Base-by-base conservation (phyloP, 2,113 vertebrate genomes). In the Clinocottus analis region DNA sequence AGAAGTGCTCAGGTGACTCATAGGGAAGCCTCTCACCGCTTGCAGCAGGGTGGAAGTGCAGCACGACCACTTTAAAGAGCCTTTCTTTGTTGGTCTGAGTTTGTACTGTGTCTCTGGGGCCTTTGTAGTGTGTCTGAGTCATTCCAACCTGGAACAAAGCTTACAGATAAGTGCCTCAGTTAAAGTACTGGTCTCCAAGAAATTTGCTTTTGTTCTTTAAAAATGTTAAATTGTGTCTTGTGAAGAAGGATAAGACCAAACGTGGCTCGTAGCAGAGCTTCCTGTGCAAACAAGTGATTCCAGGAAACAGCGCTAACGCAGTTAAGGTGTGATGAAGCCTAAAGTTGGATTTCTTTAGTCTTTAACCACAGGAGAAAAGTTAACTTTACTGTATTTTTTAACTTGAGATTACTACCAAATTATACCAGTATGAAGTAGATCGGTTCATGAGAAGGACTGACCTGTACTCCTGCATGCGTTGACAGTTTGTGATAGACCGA, bases 1-100 rank as follows among this genome's bases (percentile, higher is more conserved):
- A 81, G 84, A 81, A 78, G 90, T 71, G 77, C 83, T 91, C 80
- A 90, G 85, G 86, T 84, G 85, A 82, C 73, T 90, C 87, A 84
- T 49, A 80, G 85, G 64, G 69, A 90, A 82, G 75, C 65, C 68
- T 77, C 69, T 75, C 83, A 86, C 85, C 83, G 83, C 67, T 87
- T 47, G 55, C 41, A 85, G 79, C 79, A 61, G 72, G 53, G 71
- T 62, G 82, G 75, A 79, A 80, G 82, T 84, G 80, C 75, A 84
- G 53, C 79, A 79, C 74, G 77, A 5, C 75, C 80, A 75, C 82
- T 84, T 86, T 79, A 79, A 85, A 78, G 68, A 79, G 81, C 55
- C 67, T 63, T 72, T 72, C 72, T 80, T 80, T 77, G 60, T 69
- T 72, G 75, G 77, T 64, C 66, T 79, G 69, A 72, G 76, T 76